These are phyloP conservation scores for Osmerus mordax DNA, from an alignment of 2,113 vertebrate species.

Conservation along the genomic window DNA sequence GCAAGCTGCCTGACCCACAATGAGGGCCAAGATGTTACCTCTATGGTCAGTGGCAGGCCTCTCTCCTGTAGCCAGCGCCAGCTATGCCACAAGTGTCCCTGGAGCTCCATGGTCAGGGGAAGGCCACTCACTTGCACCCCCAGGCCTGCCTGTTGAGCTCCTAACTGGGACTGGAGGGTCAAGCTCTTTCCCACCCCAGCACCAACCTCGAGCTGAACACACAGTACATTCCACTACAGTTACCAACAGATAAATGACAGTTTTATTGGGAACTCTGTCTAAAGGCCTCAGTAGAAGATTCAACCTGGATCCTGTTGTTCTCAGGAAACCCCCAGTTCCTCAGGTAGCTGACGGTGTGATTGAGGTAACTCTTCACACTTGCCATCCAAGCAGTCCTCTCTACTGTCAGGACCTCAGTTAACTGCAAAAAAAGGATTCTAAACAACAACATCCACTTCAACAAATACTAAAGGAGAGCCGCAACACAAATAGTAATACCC, in stretches of 20 bases:
- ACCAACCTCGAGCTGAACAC: conserved; percentile 59
- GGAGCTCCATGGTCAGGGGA: conserved; percentile 58
- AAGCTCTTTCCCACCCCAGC: conserved; percentile 52
- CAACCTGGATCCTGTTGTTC: conserved; percentile 71
- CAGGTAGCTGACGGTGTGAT: conserved; percentile 69
- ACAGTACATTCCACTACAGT: background rate
- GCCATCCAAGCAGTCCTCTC: conserved; percentile 42
- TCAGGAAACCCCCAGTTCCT: conserved; percentile 60
- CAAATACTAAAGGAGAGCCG: background rate
- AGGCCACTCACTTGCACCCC: conserved; percentile 57
- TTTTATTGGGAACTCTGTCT: background rate
- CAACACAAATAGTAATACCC: too few species aligned
- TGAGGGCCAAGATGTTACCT: conserved; percentile 53
- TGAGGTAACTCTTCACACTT: conserved; percentile 60
- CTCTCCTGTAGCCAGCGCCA: conserved; percentile 65
- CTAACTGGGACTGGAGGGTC: conserved; percentile 57
- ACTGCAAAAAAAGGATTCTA: conserved; percentile 47
- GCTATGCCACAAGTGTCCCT: conserved; percentile 65
- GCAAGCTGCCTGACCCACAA: too few species aligned
- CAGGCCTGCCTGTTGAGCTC: conserved; percentile 44
- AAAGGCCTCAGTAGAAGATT: background rate
- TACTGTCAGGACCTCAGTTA: conserved; percentile 68
- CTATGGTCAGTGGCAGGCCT: conserved; percentile 60
- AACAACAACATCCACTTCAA: background rate
- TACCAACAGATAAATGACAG: background rate